Evolutionary conservation across 2,888 invertebrate genomes (phyloP).

Genomic region (Rambutsinella grinnellia): DNA sequence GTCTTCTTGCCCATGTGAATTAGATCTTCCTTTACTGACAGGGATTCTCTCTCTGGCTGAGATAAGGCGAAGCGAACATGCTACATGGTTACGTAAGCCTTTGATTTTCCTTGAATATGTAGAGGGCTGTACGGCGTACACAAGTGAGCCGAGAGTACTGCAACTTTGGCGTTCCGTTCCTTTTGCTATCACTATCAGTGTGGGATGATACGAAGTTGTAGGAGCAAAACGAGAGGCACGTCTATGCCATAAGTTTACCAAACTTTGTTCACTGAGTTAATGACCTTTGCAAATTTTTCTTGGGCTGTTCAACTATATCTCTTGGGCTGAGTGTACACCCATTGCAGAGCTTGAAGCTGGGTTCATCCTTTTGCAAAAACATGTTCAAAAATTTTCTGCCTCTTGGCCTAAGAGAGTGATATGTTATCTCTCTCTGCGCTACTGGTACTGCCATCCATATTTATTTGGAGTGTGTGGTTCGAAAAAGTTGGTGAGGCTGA

Average conservation of each 20-base stretch:
- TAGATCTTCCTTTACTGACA: too few relatives aligned
- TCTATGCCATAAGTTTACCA: constrained; percentile 59
- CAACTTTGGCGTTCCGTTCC: neutral
- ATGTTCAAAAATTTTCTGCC: constrained; percentile 17
- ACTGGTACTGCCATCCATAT: neutral
- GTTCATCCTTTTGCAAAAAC: constrained; percentile 37
- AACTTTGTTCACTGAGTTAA: constrained; percentile 63
- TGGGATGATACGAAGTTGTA: neutral
- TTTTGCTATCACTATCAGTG: neutral
- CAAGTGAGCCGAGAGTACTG: too few relatives aligned
- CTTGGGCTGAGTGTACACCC: neutral
- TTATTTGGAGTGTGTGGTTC: too few relatives aligned
- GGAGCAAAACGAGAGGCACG: neutral
- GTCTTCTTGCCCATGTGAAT: too few relatives aligned
- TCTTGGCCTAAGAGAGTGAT: neutral
- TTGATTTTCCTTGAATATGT: neutral
- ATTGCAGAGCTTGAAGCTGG: neutral
- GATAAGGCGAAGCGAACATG: neutral
- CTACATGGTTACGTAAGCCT: neutral
- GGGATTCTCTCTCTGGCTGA: too few relatives aligned
- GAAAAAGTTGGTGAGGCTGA: neutral
- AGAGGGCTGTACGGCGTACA: constrained; percentile 36
- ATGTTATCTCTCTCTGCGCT: neutral
- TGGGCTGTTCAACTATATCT: constrained; percentile 51
- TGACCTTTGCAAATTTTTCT: constrained; percentile 65